A percentile compares a stretch with the other conserved stretches of the same genome.
phyloP scores from a whole-genome alignment of 1,140 invertebrate genomes.

The Tetramorium simillimum region DNA sequence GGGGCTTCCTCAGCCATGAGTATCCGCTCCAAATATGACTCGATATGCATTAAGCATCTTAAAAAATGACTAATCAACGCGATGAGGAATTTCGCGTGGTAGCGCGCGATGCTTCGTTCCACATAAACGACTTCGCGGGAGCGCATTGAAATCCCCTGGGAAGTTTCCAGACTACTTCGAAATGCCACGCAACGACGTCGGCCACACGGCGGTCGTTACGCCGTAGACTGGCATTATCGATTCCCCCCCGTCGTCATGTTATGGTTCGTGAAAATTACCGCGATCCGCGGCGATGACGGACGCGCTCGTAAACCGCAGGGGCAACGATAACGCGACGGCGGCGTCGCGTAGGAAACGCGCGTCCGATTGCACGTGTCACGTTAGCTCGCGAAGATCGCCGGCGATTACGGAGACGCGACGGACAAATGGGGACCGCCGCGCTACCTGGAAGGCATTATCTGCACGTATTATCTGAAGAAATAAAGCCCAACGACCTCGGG shows the following conservation, averaged over 20 bases:
- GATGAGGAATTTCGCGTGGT: neutral
- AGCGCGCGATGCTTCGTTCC: neutral
- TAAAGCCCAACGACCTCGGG: slow-evolving; percentile 60
- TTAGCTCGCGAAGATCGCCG: neutral
- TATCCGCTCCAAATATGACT: neutral
- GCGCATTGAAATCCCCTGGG: neutral
- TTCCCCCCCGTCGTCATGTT: neutral
- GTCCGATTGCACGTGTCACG: neutral
- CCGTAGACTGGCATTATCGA: neutral
- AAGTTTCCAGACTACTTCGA: neutral
- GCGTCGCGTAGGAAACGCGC: neutral
- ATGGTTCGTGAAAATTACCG: slow-evolving; percentile 7
- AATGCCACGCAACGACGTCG: neutral
- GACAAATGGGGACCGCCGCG: neutral
- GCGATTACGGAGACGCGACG: neutral
- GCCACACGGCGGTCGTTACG: neutral
- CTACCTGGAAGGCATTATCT: neutral
- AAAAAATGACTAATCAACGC: neutral
- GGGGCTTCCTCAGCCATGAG: neutral
- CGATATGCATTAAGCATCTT: neutral
- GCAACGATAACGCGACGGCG: neutral
- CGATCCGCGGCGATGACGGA: neutral
- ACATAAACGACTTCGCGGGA: neutral
- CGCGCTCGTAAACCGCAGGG: neutral
- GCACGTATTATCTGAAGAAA: neutral